Base-by-base conservation (phyloP, 2,888 invertebrate genomes). In the Sepiola atlantica region DNA sequence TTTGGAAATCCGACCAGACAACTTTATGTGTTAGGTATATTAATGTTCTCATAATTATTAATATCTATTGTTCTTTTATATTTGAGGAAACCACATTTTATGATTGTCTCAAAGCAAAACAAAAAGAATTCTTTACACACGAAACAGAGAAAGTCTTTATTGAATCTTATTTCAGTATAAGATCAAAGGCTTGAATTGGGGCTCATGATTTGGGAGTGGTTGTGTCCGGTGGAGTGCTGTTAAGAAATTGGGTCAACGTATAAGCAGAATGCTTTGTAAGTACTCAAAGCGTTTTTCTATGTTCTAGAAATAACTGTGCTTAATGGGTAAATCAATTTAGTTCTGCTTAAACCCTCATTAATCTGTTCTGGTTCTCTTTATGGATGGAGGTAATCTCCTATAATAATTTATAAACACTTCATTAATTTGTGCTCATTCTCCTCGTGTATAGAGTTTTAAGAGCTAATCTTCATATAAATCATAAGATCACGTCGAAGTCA, bases 101-200 rank as follows among this genome's bases (percentile, higher is more conserved):
- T 32, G 16, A n/a, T n/a, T n/a, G 12, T n/a, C n/a, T n/a, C 3
- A 4, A n/a, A n/a, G n/a, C 16, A n/a, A n/a, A 16, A n/a, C 77
- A 77, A 28, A 32, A 77, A 77, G 77, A 77, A n/a, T 77, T 77
- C 0, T 12, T 14, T n/a, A 12, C n/a, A n/a, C 77, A 8, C 14
- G 28, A 12, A 77, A 77, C n/a, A 21, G 10, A 77, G 77, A 77
- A 77, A 77, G n/a, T n/a, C 4, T 77, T 77, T 77, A 77, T 77
- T n/a, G 77, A n/a, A n/a, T 0, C n/a, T 77, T 8, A 77, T n/a
- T 77, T 18, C 14, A 2, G 3, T 32, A 1, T 77, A 2, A 77
- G 77, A 77, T 77, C 77, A 77, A 77, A 77, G 77, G n/a, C 77
- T 77, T 77, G n/a, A 77, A 77, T n/a, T n/a, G n/a, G n/a, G n/a